Percentiles rank a stretch among this genome's conserved stretches.
Evolutionary conservation across 2,113 vertebrate genomes (phyloP).

Genomic region (Zootoca vivipara): DNA sequence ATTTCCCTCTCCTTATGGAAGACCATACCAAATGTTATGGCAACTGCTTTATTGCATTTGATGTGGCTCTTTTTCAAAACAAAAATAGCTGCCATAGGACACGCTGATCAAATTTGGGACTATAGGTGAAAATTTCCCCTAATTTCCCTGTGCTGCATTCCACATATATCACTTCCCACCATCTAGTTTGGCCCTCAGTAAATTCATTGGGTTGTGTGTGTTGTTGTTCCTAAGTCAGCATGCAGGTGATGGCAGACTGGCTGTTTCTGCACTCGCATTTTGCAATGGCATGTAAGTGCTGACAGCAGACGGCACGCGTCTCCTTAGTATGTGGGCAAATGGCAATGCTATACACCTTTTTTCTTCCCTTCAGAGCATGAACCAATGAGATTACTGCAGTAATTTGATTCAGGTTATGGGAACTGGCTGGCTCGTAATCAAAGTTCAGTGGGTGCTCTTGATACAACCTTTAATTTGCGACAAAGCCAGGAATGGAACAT

Average conservation of each 20-base stretch:
- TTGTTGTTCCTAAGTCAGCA: neutral
- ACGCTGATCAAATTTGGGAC: neutral
- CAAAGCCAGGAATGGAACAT: neutral
- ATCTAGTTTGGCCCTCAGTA: neutral
- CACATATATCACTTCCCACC: neutral
- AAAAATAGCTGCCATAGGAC: neutral
- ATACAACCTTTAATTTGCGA: slow-evolving; percentile 3
- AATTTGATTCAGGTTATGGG: slow-evolving; percentile 10
- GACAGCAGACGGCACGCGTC: neutral
- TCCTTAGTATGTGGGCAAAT: neutral
- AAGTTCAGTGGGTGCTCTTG: neutral
- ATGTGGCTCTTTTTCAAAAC: neutral
- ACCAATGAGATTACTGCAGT: neutral
- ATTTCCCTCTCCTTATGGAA: no score
- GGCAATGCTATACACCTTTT: neutral
- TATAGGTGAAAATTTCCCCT: no score
- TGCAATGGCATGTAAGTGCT: neutral
- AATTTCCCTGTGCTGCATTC: neutral
- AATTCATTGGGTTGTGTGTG: neutral
- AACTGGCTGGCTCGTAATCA: neutral
- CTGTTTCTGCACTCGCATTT: neutral
- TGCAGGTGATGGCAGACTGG: no score
- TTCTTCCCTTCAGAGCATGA: neutral
- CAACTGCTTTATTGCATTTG: neutral
- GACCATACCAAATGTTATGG: neutral